Conservation (phyloP, 2,888 invertebrate genomes). For the Hypselothyrea guttata region DNA sequence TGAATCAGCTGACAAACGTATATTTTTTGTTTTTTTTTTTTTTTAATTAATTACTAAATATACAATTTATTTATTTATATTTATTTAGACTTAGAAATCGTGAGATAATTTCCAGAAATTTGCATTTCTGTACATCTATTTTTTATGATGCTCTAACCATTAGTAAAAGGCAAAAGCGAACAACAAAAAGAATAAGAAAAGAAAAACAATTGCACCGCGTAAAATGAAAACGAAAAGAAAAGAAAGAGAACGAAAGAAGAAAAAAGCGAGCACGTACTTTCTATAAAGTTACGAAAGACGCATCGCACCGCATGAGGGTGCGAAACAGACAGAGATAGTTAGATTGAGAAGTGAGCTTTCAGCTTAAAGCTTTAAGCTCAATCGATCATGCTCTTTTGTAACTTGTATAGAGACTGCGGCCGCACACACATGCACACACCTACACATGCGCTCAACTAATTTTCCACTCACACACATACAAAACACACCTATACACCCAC, state of each 20-base stretch:
- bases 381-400: conserved; percentile 68
- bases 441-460: conserved; percentile 29
- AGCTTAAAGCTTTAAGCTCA: conserved; percentile 35
- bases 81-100: conserved; percentile 75
- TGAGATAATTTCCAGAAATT: conserved; percentile 56
- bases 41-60: conserved; percentile 65
- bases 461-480: conserved; percentile 22
- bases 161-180: conserved; percentile 22
- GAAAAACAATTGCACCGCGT: conserved; percentile 1
- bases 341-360: conserved; percentile 36
- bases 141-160: conserved; percentile 27
- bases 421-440: conserved; percentile 41
- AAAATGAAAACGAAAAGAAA: conserved; percentile 9
- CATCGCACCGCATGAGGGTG: conserved; percentile 19
- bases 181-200: conserved; percentile 16
- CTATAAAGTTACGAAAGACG: conserved; percentile 80
- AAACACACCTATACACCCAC: conserved; percentile 25
- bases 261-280: conserved; percentile 74
- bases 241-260: conserved; percentile 6
- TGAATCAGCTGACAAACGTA: conserved; percentile 65
- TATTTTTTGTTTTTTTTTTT: conserved; percentile 74
- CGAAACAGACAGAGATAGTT: conserved; percentile 7
- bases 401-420: conserved; percentile 81
- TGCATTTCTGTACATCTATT: conserved; percentile 14
- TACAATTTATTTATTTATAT: conserved; percentile 78